Percentiles rank a stretch among this genome's conserved stretches.
These are phyloP conservation scores for Drosophila mulleri DNA, from an alignment of 2,888 invertebrate species.

Conservation along the genomic window DNA sequence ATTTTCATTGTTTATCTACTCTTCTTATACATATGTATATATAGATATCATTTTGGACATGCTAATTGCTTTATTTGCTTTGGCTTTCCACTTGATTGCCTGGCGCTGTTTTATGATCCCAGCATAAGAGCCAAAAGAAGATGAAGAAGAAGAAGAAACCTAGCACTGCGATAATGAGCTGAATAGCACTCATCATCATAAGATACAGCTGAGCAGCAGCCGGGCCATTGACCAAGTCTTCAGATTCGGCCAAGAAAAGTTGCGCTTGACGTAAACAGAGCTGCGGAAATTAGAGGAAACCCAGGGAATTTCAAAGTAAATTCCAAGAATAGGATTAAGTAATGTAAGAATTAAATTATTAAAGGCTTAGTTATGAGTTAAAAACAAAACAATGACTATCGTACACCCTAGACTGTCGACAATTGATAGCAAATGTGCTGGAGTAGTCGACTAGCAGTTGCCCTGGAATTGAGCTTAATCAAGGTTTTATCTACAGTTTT, in stretches of 20 bases:
- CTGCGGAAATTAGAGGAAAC: background rate
- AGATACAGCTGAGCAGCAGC: slow-evolving; percentile 4
- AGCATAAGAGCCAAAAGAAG: slow-evolving; percentile 26
- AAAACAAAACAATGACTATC: no score
- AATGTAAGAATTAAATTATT: background rate
- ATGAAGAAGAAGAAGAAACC: background rate
- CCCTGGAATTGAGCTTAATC: background rate
- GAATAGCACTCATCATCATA: slow-evolving; percentile 5
- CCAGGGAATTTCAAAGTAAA: background rate
- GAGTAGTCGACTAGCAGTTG: background rate
- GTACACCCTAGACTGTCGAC: background rate
- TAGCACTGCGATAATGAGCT: slow-evolving; percentile 32
- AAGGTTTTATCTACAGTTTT: background rate
- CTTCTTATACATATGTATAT: slow-evolving; percentile 21
- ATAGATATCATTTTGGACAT: slow-evolving; percentile 19
- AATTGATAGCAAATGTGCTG: background rate
- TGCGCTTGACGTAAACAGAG: background rate
- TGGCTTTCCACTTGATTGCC: slow-evolving; percentile 68
- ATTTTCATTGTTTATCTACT: slow-evolving; percentile 56
- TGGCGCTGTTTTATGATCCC: slow-evolving; percentile 33
- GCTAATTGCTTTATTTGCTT: slow-evolving; percentile 72
- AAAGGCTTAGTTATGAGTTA: background rate
- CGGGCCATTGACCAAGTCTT: slow-evolving; percentile 20
- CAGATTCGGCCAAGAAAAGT: background rate
- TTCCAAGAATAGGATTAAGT: background rate